phyloP scores from a whole-genome alignment of 2,888 invertebrate species.

The Plagodis pulveraria region DNA sequence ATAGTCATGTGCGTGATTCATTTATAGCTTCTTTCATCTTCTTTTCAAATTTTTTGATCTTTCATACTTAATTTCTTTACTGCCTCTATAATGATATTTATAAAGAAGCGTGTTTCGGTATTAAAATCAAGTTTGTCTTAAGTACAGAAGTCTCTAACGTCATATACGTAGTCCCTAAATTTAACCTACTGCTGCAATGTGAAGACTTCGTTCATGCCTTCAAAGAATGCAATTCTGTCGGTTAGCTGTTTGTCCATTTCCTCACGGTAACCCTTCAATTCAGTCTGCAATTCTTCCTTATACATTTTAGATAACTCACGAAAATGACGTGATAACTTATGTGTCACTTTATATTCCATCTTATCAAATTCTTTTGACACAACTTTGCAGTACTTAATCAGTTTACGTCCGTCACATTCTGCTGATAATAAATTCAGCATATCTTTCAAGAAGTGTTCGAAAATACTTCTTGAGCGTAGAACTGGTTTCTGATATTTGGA shows the following conservation, averaged over 20 bases:
- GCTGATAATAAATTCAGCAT: conserved; percentile 50
- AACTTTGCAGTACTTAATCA: conserved; percentile 48
- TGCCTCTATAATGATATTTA: conserved; percentile 41
- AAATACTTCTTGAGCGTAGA: conserved; percentile 38
- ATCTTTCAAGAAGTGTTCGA: conserved; percentile 56
- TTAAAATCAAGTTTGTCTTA: conserved; percentile 33
- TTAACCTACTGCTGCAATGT: conserved; percentile 47
- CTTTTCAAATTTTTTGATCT: conserved; percentile 41
- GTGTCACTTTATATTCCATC: conserved; percentile 44
- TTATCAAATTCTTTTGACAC: conserved; percentile 44
- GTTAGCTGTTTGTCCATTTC: conserved; percentile 42
- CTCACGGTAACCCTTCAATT: conserved; percentile 43
- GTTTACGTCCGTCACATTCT: conserved; percentile 44
- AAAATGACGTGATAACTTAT: conserved; percentile 47
- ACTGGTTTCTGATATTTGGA: background rate
- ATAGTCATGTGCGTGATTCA: too few species aligned
- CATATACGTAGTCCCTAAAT: conserved; percentile 58
- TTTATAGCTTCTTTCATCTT: conserved; percentile 38
- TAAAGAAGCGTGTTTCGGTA: conserved; percentile 40
- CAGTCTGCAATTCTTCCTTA: conserved; percentile 44
- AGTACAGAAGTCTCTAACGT: conserved; percentile 41
- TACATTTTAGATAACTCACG: conserved; percentile 45
- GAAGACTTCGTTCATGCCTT: conserved; percentile 56
- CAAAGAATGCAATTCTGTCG: conserved; percentile 47
- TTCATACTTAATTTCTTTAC: conserved; percentile 22